Evolutionary conservation across 2,797 vertebrate genomes (phyloP), one percentile per base, ranked within the genome.

Genomic region (Geotrypetes seraphini): DNA sequence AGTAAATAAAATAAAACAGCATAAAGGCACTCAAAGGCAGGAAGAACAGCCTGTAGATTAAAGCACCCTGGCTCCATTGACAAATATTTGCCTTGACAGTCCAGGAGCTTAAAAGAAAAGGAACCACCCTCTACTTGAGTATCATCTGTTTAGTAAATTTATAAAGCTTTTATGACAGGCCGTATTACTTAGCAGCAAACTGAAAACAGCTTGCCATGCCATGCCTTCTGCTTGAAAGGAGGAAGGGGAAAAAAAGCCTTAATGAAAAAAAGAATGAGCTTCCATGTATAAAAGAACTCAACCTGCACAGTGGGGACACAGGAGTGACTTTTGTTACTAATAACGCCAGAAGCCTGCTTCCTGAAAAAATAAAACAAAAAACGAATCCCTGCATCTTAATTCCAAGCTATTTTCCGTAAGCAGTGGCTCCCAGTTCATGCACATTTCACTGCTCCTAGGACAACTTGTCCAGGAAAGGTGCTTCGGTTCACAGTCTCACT

Each of bases 191-290:
- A 71, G 52, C 28, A 50, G 30, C 41, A 68, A 71, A 65, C 39
- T 50, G 42, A 65, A 72, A 72, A 26, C 47, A 57, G 60, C 50
- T 63, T 72, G 57, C 52, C 48, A 43, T 54, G 58, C 53, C 44
- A 52, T 63, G 63, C 59, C 40, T 63, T 31, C 54, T 50, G 38
- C 50, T 53, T 33, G 41, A 53, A 53, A 55, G 66, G n/a, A n/a
- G n/a, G n/a, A n/a, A n/a, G n/a, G 36, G 29, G 32, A 5, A 30
- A n/a, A n/a, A n/a, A n/a, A n/a, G n/a, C n/a, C n/a, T n/a, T n/a
- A n/a, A n/a, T n/a, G n/a, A n/a, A n/a, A n/a, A n/a, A n/a, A n/a
- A n/a, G n/a, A n/a, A n/a, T n/a, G n/a, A n/a, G n/a, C n/a, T 54
- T 53, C 63, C 57, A 27, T 10, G 21, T 10, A 3, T 3, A 8